Base-by-base conservation (phyloP, 2,113 vertebrate genomes). In the Cranoglanis bouderius region DNA sequence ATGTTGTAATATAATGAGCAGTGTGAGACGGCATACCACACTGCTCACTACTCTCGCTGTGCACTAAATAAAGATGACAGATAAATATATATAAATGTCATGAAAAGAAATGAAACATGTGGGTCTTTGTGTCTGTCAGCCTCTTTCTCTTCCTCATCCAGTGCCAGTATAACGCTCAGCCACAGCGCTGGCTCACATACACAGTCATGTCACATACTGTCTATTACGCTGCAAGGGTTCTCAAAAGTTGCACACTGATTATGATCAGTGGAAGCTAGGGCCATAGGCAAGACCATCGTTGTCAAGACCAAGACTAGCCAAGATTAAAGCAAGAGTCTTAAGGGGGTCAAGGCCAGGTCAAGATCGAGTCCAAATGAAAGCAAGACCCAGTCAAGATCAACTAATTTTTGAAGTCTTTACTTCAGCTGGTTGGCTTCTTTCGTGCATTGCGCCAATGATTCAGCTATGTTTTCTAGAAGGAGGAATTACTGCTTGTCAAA, bases 1-100 rank as follows among this genome's bases (percentile, higher is more conserved):
- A 35, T 81, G 46, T 83, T 74, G 38, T 84, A 77, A 84, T 55
- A 84, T 84, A 80, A 74, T 6, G 51, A 74, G 21, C 80, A 24
- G 9, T 18, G 63, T 83, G 87, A 49, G 87, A 74, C n/a, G 84
- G 81, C 59, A 83, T 51, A 90, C 29, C 35, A 53, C 72, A 74
- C 51, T 74, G 74, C 86, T 77, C 53, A 7, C 46, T 46, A 49
- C 19, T 87, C 75, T 82, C 90, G 85, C 85, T 91, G 92, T 92
- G 89, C 89, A 91, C 91, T 90, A 93, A 92, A 94, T 93, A 94
- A 95, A 94, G 49, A 32, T 61, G 81, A 32, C 67, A 32, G 53
- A 92, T 18, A 89, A 91, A 38, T 89, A 92, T 88, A 72, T 57
- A 35, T 43, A 57, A 84, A 72, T 38, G 84, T 89, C 77, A 43